A percentile compares a stretch with the other conserved stretches of the same genome.
Evolutionary conservation across 2,797 vertebrate genomes (phyloP).

Genomic region (Chromobotia macracanthus): DNA sequence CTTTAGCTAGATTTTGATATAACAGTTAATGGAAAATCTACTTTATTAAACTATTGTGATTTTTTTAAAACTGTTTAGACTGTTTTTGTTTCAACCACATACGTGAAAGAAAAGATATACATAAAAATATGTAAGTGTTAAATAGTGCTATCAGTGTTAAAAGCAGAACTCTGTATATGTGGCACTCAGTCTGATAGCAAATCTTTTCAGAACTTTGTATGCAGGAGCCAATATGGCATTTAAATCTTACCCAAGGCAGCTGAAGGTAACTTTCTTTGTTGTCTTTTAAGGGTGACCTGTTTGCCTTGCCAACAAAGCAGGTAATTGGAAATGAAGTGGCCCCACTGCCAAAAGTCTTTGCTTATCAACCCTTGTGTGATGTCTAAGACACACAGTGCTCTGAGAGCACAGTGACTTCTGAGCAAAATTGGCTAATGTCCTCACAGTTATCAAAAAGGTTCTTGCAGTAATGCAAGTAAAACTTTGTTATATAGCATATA

Average conservation of each 20-base stretch:
- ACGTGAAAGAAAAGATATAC: too few relatives aligned
- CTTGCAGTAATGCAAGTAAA: too few relatives aligned
- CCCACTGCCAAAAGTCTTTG: slow-evolving; percentile 30
- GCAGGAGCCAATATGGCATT: neutral
- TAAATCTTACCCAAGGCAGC: slow-evolving; percentile 37
- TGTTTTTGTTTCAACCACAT: too few relatives aligned
- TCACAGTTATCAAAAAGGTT: too few relatives aligned
- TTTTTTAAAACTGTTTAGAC: too few relatives aligned
- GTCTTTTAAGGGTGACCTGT: slow-evolving; percentile 47
- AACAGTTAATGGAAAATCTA: too few relatives aligned
- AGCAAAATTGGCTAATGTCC: too few relatives aligned
- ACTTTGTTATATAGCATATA: too few relatives aligned
- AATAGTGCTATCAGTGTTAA: too few relatives aligned
- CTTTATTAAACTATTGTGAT: too few relatives aligned
- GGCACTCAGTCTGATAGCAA: neutral
- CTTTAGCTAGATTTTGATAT: neutral
- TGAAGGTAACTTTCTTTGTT: slow-evolving; percentile 53
- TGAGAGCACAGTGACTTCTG: neutral
- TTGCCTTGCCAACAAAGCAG: slow-evolving; percentile 53
- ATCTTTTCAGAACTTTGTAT: slow-evolving; percentile 1
- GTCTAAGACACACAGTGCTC: slow-evolving; percentile 3
- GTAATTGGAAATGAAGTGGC: slow-evolving; percentile 45
- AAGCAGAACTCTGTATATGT: neutral
- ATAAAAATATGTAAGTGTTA: too few relatives aligned
- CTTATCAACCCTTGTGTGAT: slow-evolving; percentile 28